Evolutionary conservation across 2,113 vertebrate species (phyloP).

Genomic region (Halichoeres trimaculatus): DNA sequence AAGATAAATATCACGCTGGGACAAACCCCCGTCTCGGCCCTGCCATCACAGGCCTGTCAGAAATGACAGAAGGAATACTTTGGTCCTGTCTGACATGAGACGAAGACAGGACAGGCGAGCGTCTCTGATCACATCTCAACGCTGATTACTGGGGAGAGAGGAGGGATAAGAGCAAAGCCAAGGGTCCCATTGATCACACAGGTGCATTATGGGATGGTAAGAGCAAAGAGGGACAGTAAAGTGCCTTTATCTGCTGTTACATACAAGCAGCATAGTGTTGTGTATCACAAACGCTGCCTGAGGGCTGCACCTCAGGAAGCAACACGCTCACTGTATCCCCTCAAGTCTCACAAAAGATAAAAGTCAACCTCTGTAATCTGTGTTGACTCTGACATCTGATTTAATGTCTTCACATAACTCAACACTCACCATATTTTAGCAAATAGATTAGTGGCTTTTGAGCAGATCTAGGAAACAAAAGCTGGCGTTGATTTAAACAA

Average conservation of each 20-base stretch:
- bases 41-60: constrained; percentile 64
- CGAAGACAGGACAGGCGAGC: constrained; percentile 41
- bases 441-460: too few species aligned
- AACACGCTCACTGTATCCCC: neutral
- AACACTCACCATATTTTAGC: too few species aligned
- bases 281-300: constrained; percentile 23
- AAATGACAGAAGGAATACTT: constrained; percentile 62
- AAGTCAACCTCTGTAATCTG: neutral
- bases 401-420: too few species aligned
- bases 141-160: constrained; percentile 64
- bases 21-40: constrained; percentile 49
- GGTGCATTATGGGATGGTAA: constrained; percentile 52
- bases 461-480: neutral
- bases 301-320: constrained; percentile 6
- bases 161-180: constrained; percentile 53
- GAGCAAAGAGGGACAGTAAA: constrained; percentile 23
- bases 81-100: constrained; percentile 54
- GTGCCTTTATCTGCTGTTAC: constrained; percentile 31
- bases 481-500: neutral
- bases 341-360: neutral
- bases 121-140: constrained; percentile 64
- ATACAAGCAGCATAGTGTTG: constrained; percentile 11
- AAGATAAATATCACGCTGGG: constrained; percentile 62
- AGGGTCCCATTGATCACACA: constrained; percentile 58
- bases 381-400: neutral